Base-by-base conservation (phyloP, 2,113 vertebrate genomes). In the Nettapus auritus region DNA sequence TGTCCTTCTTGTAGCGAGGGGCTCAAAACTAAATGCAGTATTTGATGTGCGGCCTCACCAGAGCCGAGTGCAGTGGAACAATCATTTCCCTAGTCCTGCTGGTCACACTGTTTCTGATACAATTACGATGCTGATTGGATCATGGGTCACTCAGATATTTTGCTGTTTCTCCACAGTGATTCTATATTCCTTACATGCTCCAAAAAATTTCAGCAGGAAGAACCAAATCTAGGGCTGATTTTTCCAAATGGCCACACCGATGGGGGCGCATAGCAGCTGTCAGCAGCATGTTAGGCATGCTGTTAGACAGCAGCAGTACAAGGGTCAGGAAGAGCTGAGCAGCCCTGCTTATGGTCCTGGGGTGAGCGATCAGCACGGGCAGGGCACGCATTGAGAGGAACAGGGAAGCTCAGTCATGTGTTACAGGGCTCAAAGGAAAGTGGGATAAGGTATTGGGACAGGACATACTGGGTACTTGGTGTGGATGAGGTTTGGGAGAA, bases 231-330 rank as follows among this genome's bases (percentile, higher is more conserved):
- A 42, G 38, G 76, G 25, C 34, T 26, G 9, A 44, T n/a, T 85
- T 3, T 46, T 78, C 25, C 34, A 50, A 79, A 3, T 13, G 13
- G 28, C 33, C 55, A 20, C 48, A 81, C 20, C 8, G 55, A 7
- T 5, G 3, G 22, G 9, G 13, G 31, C 64, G 6, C 26, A 55
- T 4, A 74, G 60, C 15, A 74, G 48, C n/a, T 44, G 11, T 34
- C 38, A 82, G 81, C 0, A 1, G n/a, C 0, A 0, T 26, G 42
- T 3, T 0, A 2, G 17, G 29, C 1, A 0, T 23, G 74, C 55
- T 38, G 11, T 36, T 2, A 15, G 22, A 60, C 40, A 31, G 13
- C 69, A 42, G 31, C 31, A 90, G 50, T 50, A 60, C 23, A 21
- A 29, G 11, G 11, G 53, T 34, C 36, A 85, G 70, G 13, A 77